Evolutionary conservation across 2,113 vertebrate species (phyloP).

Genomic region (Psilopsiagon aymara): DNA sequence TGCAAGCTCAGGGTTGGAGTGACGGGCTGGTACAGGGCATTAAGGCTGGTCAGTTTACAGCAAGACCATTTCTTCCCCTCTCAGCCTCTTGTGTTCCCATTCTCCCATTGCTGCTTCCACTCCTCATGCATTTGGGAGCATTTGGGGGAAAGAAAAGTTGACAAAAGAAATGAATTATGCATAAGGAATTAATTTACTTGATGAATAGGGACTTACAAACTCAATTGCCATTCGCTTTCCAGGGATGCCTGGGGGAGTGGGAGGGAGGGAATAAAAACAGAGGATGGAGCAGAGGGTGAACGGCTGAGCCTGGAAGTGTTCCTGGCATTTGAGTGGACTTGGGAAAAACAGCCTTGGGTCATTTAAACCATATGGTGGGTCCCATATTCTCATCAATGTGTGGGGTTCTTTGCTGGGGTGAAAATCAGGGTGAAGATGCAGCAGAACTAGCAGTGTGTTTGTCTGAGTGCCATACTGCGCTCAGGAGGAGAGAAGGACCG

Average conservation of each 20-base stretch:
- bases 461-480: neutral
- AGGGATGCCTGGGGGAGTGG: constrained; percentile 29
- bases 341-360: constrained; percentile 25
- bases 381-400: neutral
- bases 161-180: constrained; percentile 84
- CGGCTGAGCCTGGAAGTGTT: constrained; percentile 19
- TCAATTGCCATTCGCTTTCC: constrained; percentile 71
- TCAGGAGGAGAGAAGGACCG: neutral
- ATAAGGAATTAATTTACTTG: constrained; percentile 82
- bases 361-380: constrained; percentile 48
- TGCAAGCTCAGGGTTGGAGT: neutral
- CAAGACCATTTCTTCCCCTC: neutral
- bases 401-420: neutral
- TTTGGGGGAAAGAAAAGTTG: constrained; percentile 65
- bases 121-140: constrained; percentile 59
- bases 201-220: constrained; percentile 79
- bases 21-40: neutral
- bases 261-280: constrained; percentile 5
- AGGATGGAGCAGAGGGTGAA: neutral
- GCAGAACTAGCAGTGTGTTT: neutral
- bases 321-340: constrained; percentile 48
- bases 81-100: neutral
- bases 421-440: neutral
- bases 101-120: constrained; percentile 59
- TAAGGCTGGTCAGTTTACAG: neutral